phyloP scores from a whole-genome alignment of 1,140 invertebrate species.

The Trinorchestia longiramus region DNA sequence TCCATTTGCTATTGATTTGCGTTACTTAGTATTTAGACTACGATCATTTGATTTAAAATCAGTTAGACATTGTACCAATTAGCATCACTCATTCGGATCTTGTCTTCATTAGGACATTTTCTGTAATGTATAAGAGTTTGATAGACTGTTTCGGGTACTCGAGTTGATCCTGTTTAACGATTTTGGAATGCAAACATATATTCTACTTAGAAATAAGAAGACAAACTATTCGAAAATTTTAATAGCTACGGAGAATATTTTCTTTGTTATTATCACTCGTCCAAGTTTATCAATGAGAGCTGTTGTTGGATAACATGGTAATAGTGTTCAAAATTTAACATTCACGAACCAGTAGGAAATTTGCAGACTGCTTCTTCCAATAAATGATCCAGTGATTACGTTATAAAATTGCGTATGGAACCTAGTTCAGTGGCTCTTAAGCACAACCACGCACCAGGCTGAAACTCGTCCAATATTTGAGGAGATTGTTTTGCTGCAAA shows the following conservation, averaged over 20 bases:
- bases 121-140: background rate
- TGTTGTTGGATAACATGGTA: no score
- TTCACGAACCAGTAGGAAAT: background rate
- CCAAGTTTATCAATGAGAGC: no score
- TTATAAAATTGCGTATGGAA: background rate
- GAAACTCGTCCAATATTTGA: background rate
- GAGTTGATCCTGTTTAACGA: no score
- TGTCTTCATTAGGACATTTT: background rate
- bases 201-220: no score
- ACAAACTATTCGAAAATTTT: no score
- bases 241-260: no score
- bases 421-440: background rate
- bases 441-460: background rate
- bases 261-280: no score
- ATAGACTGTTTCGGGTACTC: no score
- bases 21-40: background rate
- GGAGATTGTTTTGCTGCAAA: background rate
- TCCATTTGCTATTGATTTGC: no score
- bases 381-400: background rate
- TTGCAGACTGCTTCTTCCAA: background rate
- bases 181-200: no score
- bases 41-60: background rate
- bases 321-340: no score
- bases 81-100: background rate
- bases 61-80: background rate